phyloP scores from a whole-genome alignment of 2,888 invertebrate genomes.

The Carterocephalus palaemon region DNA sequence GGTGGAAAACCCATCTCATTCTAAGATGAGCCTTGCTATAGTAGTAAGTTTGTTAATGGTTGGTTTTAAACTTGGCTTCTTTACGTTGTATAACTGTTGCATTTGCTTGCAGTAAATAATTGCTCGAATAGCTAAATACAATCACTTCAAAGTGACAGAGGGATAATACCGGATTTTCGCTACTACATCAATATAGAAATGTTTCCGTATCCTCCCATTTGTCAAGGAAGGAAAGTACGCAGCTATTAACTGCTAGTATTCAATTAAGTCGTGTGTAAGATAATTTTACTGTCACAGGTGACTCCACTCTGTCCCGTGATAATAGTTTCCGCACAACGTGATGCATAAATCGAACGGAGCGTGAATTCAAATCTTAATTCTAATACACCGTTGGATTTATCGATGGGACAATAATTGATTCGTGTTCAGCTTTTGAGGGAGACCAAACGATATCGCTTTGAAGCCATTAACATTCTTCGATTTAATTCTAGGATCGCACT shows the following conservation, averaged over 20 bases:
- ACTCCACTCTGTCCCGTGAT: conserved; percentile 31
- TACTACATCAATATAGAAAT: conserved; percentile 16
- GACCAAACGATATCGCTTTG: conserved; percentile 40
- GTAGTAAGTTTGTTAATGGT: too few relatives aligned
- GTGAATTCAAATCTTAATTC: conserved; percentile 46
- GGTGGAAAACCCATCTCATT: too few relatives aligned
- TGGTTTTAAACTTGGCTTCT: conserved; percentile 6
- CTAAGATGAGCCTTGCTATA: too few relatives aligned
- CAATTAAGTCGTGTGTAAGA: conserved; percentile 25
- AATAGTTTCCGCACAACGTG: conserved; percentile 60
- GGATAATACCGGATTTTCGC: conserved; percentile 13
- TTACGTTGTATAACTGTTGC: not conserved
- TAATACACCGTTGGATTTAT: conserved; percentile 42
- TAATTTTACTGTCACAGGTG: conserved; percentile 26
- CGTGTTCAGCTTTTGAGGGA: conserved; percentile 44
- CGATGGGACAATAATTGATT: conserved; percentile 55
- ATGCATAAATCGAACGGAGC: conserved; percentile 59
- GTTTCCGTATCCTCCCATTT: conserved; percentile 25
- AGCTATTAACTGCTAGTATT: conserved; percentile 21
- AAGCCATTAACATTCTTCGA: conserved; percentile 10
- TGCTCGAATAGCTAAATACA: conserved; percentile 19
- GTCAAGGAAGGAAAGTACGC: conserved; percentile 24
- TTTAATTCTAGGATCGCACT: conserved; percentile 8
- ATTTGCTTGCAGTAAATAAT: conserved; percentile 13
- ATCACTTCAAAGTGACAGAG: not conserved